phyloP scores from a whole-genome alignment of 2,888 invertebrate genomes.

The Petrolisthes cinctipes region DNA sequence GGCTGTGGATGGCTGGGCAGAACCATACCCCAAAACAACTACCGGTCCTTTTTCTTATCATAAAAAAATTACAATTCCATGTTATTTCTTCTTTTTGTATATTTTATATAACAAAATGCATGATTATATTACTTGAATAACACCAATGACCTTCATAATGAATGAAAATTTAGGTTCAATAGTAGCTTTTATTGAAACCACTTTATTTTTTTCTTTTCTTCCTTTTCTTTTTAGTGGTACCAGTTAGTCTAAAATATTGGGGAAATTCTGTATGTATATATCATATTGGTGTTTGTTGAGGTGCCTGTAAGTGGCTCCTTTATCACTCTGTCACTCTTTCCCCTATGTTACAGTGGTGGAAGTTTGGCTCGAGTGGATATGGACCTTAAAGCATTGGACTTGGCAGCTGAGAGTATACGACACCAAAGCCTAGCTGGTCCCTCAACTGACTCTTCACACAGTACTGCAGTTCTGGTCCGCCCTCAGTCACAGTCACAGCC shows the following conservation, averaged over 20 bases:
- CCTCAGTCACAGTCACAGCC: constrained; percentile 59
- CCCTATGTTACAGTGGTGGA: constrained; percentile 38
- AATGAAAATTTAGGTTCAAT: too few relatives aligned
- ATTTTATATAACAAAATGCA: neutral
- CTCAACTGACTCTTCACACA: constrained; percentile 18
- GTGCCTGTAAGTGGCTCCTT: neutral
- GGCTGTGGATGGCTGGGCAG: too few relatives aligned
- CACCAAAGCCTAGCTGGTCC: constrained; percentile 2
- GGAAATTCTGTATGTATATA: neutral
- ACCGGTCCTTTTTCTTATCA: too few relatives aligned
- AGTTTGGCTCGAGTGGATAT: constrained; percentile 55
- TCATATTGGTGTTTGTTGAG: neutral
- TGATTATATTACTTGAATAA: too few relatives aligned
- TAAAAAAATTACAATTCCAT: too few relatives aligned
- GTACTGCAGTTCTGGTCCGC: neutral
- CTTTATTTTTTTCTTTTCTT: too few relatives aligned
- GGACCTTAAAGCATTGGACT: constrained; percentile 62
- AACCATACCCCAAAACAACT: too few relatives aligned
- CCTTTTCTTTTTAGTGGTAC: neutral
- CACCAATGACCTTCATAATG: too few relatives aligned
- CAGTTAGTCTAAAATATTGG: neutral
- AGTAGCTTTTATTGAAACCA: too few relatives aligned
- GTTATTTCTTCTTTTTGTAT: neutral
- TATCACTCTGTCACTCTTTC: neutral
- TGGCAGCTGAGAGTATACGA: constrained; percentile 61